Percentiles rank a stretch among this genome's conserved stretches.
Evolutionary conservation across 2,888 invertebrate genomes (phyloP).

Genomic region (Volucella zonaria): DNA sequence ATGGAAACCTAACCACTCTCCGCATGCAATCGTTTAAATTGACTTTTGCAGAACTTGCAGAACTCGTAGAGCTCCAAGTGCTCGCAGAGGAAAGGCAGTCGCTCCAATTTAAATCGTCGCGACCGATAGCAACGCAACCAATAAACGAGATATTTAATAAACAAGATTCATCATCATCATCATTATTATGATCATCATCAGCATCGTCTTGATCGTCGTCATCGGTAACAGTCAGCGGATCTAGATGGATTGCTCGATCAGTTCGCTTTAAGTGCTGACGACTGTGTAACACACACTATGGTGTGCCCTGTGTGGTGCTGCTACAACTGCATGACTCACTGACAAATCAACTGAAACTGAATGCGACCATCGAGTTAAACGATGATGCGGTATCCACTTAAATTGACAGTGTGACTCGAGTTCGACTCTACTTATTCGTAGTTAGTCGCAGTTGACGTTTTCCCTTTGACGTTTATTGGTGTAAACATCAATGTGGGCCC

Average conservation of each 20-base stretch:
- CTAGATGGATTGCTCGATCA: slow-evolving; percentile 2
- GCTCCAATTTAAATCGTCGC: slow-evolving; percentile 69
- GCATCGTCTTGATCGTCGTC: slow-evolving; percentile 7
- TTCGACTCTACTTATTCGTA: too few species aligned
- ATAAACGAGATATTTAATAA: slow-evolving; percentile 61
- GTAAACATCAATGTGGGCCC: slow-evolving; percentile 65
- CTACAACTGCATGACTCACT: slow-evolving; percentile 46
- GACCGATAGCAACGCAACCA: slow-evolving; percentile 37
- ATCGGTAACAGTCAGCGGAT: slow-evolving; percentile 17
- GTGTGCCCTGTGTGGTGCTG: not conserved
- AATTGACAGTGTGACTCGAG: slow-evolving; percentile 55
- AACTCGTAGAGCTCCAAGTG: too few species aligned
- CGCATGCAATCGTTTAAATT: slow-evolving; percentile 47
- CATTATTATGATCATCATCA: slow-evolving; percentile 48
- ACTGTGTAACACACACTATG: too few species aligned
- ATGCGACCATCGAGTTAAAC: slow-evolving; percentile 61
- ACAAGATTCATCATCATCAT: slow-evolving; percentile 54
- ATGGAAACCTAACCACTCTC: slow-evolving; percentile 27
- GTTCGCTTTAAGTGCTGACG: slow-evolving; percentile 25
- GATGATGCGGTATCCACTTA: slow-evolving; percentile 72
- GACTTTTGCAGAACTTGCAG: slow-evolving; percentile 28
- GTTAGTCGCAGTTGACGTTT: slow-evolving; percentile 52
- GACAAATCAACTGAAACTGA: slow-evolving; percentile 51
- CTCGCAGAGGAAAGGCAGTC: slow-evolving; percentile 32
- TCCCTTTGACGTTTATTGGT: slow-evolving; percentile 65